Evolutionary conservation across 2,113 vertebrate genomes (phyloP), one percentile per base, ranked within the genome.

Genomic region (Xenotilapia longispinis): DNA sequence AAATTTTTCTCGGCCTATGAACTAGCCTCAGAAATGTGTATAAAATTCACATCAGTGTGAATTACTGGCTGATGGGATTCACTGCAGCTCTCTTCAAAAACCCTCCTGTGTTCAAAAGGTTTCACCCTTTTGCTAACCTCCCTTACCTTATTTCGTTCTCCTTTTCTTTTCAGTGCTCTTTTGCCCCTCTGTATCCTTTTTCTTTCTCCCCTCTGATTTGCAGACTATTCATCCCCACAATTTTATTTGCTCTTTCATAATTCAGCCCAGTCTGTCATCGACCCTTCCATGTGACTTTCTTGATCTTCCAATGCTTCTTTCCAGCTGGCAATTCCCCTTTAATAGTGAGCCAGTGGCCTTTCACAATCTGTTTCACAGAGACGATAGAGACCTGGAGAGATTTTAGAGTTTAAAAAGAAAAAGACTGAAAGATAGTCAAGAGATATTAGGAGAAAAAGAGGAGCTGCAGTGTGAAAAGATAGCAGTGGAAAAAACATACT

Each of bases 361-460:
- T 84, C 82, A 54, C 91, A 88, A 95, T 94, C 85, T 89, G 84
- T 95, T 94, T 88, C 68, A 9, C 94, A 94, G 94, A 91, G 87
- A 91, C 19, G 33, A 91, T 54, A 42, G 91, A 86, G 86, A 81
- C 21, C 53, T 9, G 21, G 51, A 82, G 80, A 84, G 83, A 68
- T 89, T 87, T 88, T 33, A 79, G 86, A 85, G 83, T 87, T 81
- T 57, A 5, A 88, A 88, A 53, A 88, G 75, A 47, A 84, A 88
- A 82, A 42, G 82, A 38, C 5, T 58, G 82, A 88, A 70, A 90
- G 88, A 90, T 28, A 65, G 51, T 78, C 6, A 80, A 65, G 84
- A 79, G 87, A 93, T 85, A 91, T 60, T 81, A 57, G 80, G 68
- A 92, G 82, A 85, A 63, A 10, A 65, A 75, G 75, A 68, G 75